phyloP scores from a whole-genome alignment of 2,888 invertebrate genomes.

The Torymus auratus region DNA sequence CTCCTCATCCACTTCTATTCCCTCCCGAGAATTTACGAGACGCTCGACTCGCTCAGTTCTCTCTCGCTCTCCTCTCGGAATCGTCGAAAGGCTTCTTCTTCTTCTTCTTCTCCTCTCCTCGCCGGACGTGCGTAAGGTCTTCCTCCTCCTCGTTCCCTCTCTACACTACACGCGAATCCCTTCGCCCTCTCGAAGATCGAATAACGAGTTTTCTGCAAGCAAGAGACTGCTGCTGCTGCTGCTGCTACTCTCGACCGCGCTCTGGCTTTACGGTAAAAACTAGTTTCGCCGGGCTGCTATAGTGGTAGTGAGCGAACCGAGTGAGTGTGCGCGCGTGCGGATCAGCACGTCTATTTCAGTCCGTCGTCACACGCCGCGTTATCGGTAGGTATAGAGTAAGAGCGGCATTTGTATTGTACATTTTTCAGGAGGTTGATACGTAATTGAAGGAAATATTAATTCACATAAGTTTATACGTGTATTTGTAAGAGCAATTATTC shows the following conservation, averaged over 20 bases:
- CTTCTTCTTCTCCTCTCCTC: constrained; percentile 23
- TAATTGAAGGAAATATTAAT: no score
- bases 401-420: no score
- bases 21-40: no score
- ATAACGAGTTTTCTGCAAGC: constrained; percentile 61
- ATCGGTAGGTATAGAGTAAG: neutral
- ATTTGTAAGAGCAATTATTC: no score
- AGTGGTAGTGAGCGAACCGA: neutral
- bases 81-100: constrained; percentile 43
- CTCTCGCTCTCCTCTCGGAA: neutral
- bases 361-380: constrained; percentile 42
- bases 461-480: no score
- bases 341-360: constrained; percentile 64
- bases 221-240: neutral
- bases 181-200: constrained; percentile 42
- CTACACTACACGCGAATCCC: no score
- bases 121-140: constrained; percentile 32
- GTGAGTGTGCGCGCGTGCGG: neutral
- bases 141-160: neutral
- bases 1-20: neutral
- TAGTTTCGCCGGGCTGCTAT: constrained; percentile 64
- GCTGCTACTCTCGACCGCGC: constrained; percentile 28
- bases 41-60: constrained; percentile 39
- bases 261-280: constrained; percentile 71
- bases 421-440: no score